Conservation (phyloP, 2,797 vertebrate genomes). For the Agapornis canus region DNA sequence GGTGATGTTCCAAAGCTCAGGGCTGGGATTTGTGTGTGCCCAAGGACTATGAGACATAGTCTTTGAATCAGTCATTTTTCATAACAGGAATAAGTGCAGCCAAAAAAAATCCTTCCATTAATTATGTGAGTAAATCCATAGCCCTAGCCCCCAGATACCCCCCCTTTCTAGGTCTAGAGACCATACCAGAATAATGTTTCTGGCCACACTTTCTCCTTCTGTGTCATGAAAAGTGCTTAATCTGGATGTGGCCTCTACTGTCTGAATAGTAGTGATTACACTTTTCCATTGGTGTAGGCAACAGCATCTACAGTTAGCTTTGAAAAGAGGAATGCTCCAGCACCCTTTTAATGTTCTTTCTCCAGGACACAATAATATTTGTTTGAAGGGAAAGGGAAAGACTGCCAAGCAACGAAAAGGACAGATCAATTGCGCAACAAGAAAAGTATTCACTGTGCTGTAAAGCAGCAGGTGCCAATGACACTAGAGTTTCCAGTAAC, state of each 20-base stretch:
- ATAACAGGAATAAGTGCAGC: neutral
- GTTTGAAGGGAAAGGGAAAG: neutral
- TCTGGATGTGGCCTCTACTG: neutral
- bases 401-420: neutral
- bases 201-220: neutral
- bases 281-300: neutral
- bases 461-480: neutral
- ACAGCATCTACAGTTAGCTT: neutral
- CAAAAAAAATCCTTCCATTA: neutral
- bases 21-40: neutral
- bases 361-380: neutral
- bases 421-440: neutral
- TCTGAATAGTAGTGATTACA: neutral
- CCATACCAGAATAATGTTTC: neutral
- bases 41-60: neutral
- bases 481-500: neutral
- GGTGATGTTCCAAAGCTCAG: neutral
- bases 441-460: neutral
- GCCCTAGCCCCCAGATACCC: neutral
- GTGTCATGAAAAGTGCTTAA: neutral
- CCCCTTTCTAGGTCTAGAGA: neutral
- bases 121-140: neutral
- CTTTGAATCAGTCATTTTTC: neutral
- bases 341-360: neutral
- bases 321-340: conserved; percentile 48